Conservation (phyloP, 2,113 vertebrate genomes). For the Chaenocephalus aceratus region DNA sequence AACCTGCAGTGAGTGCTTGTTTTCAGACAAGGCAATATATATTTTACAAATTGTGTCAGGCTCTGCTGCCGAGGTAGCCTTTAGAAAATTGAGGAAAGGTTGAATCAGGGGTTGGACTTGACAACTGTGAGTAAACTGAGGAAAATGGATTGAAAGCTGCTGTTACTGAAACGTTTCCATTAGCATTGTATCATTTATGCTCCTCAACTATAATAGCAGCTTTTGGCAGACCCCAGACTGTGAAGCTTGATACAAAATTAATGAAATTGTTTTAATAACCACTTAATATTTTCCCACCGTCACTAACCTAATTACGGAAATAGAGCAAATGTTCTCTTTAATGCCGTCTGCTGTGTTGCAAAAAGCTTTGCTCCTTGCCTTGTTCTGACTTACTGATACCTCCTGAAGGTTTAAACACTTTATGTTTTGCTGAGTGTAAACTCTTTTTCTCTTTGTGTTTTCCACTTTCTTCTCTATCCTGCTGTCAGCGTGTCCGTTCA, state of each 20-base stretch:
- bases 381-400: not conserved
- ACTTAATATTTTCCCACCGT: not conserved
- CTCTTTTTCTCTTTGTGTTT: conserved; percentile 25
- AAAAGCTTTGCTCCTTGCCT: not conserved
- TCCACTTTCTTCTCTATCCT: conserved; percentile 40
- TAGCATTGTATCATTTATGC: not conserved
- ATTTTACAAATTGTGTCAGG: not conserved
- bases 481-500: conserved; percentile 89
- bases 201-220: not conserved
- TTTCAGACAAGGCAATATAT: conserved; percentile 9
- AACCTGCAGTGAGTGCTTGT: conserved; percentile 91
- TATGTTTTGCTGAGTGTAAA: conserved; percentile 5
- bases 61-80: conserved; percentile 6
- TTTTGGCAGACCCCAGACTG: conserved; percentile 17
- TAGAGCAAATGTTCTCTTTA: not conserved
- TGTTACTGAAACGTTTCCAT: not conserved
- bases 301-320: not conserved
- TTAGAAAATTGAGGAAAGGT: not conserved
- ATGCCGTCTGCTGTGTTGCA: not conserved
- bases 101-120: conserved; percentile 4
- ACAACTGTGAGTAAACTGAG: not conserved
- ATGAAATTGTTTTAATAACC: not conserved
- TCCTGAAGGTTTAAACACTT: conserved; percentile 26
- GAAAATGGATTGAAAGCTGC: not conserved
- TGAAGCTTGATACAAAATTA: not conserved